Percentiles rank a stretch among this genome's conserved stretches.
Evolutionary conservation across 2,113 vertebrate species (phyloP).

Genomic region (Myotis davidii): DNA sequence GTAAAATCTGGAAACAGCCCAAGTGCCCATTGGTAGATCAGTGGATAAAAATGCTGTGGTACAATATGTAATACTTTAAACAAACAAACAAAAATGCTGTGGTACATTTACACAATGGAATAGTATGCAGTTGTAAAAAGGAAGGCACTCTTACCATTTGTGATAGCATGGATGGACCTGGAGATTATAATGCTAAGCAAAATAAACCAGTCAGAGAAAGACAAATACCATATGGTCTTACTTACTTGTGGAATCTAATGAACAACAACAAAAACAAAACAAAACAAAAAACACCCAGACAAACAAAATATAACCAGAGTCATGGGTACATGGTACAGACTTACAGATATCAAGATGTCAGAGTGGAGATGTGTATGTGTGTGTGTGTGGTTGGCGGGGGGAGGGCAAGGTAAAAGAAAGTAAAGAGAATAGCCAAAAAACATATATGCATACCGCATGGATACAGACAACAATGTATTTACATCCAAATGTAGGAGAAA

Average conservation of each 20-base stretch:
- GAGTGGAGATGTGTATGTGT: not conserved
- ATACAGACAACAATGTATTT: not conserved
- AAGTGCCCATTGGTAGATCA: not conserved
- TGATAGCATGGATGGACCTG: not conserved
- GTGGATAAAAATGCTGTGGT: not conserved
- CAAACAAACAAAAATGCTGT: not conserved
- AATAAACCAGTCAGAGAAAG: not conserved
- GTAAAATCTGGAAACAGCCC: not conserved
- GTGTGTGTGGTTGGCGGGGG: not conserved
- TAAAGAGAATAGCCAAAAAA: not conserved
- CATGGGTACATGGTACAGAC: not conserved
- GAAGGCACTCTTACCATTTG: not conserved
- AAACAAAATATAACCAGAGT: not conserved
- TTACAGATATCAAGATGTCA: not conserved
- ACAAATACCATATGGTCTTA: not conserved
- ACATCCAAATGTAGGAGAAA: not conserved
- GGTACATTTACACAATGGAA: not conserved
- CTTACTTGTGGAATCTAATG: not conserved
- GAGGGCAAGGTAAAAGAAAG: not conserved
- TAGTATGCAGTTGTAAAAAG: not conserved
- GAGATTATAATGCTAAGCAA: not conserved
- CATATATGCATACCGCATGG: not conserved
- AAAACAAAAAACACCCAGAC: not conserved
- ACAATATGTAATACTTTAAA: too few relatives aligned
- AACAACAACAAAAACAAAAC: not conserved